Conservation (phyloP, 2,797 vertebrate species). For the Taeniopygia guttata region DNA sequence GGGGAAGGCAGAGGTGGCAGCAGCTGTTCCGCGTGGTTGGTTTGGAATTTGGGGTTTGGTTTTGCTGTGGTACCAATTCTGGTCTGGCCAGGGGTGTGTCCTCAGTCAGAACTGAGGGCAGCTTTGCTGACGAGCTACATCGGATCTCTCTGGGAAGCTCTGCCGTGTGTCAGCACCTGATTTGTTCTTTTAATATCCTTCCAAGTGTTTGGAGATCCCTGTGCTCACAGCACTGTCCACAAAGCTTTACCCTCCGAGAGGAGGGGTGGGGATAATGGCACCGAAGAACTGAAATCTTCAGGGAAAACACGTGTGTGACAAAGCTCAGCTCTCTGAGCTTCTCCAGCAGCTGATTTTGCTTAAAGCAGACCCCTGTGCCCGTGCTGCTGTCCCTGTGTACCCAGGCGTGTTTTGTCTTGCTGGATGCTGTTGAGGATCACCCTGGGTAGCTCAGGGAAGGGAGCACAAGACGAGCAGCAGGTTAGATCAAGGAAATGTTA, state of each 20-base stretch:
- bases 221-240: neutral
- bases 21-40: neutral
- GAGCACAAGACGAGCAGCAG: neutral
- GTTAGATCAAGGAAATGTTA: constrained; percentile 52
- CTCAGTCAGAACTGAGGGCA: neutral
- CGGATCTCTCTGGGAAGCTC: neutral
- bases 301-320: neutral
- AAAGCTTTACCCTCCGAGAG: neutral
- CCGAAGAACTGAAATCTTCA: neutral
- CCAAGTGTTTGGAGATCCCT: neutral
- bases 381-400: neutral
- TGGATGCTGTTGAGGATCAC: neutral
- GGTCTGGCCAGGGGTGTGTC: neutral
- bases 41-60: neutral
- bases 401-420: neutral
- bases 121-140: neutral
- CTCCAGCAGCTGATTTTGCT: neutral
- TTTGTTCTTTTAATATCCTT: neutral
- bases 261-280: neutral
- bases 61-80: neutral
- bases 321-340: neutral
- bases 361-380: neutral
- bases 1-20: neutral
- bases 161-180: neutral
- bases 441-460: neutral